phyloP scores from a whole-genome alignment of 2,888 invertebrate genomes.

The Brachynemurus nebulosus region DNA sequence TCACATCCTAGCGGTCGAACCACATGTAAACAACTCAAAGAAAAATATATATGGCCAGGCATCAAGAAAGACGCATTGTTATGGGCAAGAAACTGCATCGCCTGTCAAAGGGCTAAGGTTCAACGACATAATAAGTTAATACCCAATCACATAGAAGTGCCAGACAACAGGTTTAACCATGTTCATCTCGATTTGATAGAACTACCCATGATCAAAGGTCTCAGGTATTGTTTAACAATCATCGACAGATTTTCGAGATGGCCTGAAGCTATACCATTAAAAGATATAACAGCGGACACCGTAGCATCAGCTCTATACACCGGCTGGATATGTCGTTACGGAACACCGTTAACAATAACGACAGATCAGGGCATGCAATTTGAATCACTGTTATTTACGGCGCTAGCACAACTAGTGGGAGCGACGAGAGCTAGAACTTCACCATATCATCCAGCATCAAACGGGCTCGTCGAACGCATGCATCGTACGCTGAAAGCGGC shows the following conservation, averaged over 20 bases:
- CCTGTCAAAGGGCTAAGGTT: too few relatives aligned
- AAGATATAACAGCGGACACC: slow-evolving; percentile 6
- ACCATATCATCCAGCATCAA: slow-evolving; percentile 5
- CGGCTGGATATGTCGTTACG: slow-evolving; percentile 2
- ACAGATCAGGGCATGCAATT: too few relatives aligned
- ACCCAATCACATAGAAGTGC: too few relatives aligned
- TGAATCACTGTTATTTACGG: slow-evolving; percentile 1
- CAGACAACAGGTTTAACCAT: neutral
- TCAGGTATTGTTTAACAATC: slow-evolving; percentile 5
- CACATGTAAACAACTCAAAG: slow-evolving; percentile 12
- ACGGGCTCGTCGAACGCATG: slow-evolving; percentile 8
- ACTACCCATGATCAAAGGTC: neutral
- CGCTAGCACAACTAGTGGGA: too few relatives aligned
- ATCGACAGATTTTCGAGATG: slow-evolving; percentile 8
- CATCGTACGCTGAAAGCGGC: neutral
- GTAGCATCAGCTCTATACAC: slow-evolving; percentile 1
- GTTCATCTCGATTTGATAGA: slow-evolving; percentile 5
- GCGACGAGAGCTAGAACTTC: too few relatives aligned
- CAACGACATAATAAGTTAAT: too few relatives aligned
- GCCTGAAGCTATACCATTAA: slow-evolving; percentile 6
- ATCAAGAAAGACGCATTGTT: slow-evolving; percentile 13
- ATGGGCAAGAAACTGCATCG: too few relatives aligned
- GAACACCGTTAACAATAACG: too few relatives aligned
- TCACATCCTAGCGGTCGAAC: slow-evolving; percentile 16
- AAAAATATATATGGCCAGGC: slow-evolving; percentile 19